Percentiles rank a stretch among this genome's conserved stretches.
phyloP scores from a whole-genome alignment of 2,113 vertebrate species.

The Daphoenositta chrysoptera region DNA sequence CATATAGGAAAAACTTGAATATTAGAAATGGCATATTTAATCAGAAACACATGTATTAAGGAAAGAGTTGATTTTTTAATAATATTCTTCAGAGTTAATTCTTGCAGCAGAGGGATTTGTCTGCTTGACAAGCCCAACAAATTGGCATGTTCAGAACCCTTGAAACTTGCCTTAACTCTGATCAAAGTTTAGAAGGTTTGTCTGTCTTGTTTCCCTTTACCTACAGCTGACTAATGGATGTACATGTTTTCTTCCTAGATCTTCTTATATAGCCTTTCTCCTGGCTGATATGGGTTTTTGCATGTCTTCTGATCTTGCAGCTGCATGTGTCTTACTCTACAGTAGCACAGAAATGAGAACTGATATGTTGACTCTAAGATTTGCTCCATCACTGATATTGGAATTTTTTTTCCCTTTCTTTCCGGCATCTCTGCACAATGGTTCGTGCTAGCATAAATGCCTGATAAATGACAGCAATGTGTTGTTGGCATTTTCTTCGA shows the following conservation, averaged over 20 bases:
- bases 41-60: neutral
- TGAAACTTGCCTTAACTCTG: neutral
- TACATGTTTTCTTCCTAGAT: neutral
- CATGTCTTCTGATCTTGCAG: neutral
- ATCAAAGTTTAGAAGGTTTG: neutral
- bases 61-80: neutral
- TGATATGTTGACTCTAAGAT: neutral
- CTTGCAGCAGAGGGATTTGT: neutral
- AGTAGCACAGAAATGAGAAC: neutral
- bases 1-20: neutral
- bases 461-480: neutral
- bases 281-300: accelerated
- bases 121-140: neutral
- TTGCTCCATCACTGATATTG: neutral
- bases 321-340: neutral
- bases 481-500: neutral
- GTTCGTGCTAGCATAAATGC: neutral
- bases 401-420: neutral
- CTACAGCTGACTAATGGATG: neutral
- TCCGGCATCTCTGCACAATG: neutral
- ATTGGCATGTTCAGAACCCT: neutral
- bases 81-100: neutral
- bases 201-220: neutral
- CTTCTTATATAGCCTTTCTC: neutral
- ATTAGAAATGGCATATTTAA: neutral